Evolutionary conservation across 1,140 invertebrate species (phyloP).

Genomic region (Oryctes rhinoceros): DNA sequence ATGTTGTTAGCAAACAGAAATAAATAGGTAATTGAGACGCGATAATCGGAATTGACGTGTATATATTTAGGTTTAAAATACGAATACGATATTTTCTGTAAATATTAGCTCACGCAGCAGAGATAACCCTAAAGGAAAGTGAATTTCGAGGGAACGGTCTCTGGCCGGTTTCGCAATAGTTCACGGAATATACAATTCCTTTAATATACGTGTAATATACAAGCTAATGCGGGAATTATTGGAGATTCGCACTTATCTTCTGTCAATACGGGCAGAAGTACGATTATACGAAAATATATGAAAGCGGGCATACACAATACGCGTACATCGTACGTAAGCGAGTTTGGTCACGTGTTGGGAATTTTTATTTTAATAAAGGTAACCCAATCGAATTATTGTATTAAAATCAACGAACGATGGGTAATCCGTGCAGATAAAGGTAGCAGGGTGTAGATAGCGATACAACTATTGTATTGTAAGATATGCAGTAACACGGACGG

Average conservation of each 20-base stretch:
- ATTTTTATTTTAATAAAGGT: slow-evolving; percentile 17
- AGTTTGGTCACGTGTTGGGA: slow-evolving; percentile 5
- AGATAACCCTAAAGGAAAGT: background rate
- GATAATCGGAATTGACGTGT: slow-evolving; percentile 25
- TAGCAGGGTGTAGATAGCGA: no score
- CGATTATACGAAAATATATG: slow-evolving; percentile 5
- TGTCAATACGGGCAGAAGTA: slow-evolving; percentile 18
- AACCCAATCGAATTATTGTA: slow-evolving; percentile 6
- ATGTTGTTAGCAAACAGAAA: slow-evolving; percentile 28
- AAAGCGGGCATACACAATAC: background rate
- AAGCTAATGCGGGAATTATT: background rate
- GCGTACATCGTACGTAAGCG: background rate
- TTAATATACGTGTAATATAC: background rate
- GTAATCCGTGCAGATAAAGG: no score
- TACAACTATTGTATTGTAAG: no score
- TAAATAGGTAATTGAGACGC: slow-evolving; percentile 28
- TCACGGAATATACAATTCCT: background rate
- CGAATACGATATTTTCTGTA: slow-evolving; percentile 8
- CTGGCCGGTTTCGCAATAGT: background rate
- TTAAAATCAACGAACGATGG: background rate
- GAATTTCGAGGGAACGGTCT: slow-evolving; percentile 1
- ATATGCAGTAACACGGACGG: no score
- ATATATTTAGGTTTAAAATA: slow-evolving; percentile 16
- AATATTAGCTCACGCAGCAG: background rate
- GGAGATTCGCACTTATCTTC: slow-evolving; percentile 1